Conservation (phyloP, 2,113 vertebrate genomes). For the Hippocampus comes region DNA sequence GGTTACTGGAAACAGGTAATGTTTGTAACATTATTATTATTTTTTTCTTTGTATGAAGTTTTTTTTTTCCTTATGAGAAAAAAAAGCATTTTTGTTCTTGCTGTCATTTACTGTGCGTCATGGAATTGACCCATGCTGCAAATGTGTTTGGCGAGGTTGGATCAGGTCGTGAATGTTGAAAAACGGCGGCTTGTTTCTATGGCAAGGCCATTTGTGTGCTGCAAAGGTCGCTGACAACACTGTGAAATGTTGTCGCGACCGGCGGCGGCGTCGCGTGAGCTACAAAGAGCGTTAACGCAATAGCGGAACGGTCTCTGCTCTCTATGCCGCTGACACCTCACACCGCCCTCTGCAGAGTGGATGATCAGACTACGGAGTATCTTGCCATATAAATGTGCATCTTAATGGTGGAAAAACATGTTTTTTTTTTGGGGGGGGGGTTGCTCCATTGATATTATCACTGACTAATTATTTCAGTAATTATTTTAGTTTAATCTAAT, state of each 20-base stretch:
- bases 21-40: neutral
- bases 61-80: neutral
- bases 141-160: neutral
- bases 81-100: neutral
- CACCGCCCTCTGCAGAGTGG: constrained; percentile 50
- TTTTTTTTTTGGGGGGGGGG: constrained; percentile 20
- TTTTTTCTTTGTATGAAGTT: neutral
- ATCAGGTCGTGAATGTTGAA: neutral
- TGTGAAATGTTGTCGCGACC: too few species aligned
- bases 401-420: constrained; percentile 47
- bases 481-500: neutral
- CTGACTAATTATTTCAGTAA: constrained; percentile 8
- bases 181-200: neutral
- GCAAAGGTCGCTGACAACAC: neutral
- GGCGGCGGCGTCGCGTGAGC: neutral
- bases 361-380: constrained; percentile 62
- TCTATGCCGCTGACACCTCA: constrained; percentile 23
- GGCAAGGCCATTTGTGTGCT: neutral
- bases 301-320: constrained; percentile 33
- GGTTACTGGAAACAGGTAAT: neutral
- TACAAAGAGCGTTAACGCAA: constrained; percentile 28
- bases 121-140: neutral
- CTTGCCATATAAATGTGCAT: constrained; percentile 60
- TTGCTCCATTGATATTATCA: constrained; percentile 1
- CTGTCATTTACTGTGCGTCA: too few species aligned